phyloP scores from a whole-genome alignment of 2,888 invertebrate genomes.

The Pristionchus entomophagus region DNA sequence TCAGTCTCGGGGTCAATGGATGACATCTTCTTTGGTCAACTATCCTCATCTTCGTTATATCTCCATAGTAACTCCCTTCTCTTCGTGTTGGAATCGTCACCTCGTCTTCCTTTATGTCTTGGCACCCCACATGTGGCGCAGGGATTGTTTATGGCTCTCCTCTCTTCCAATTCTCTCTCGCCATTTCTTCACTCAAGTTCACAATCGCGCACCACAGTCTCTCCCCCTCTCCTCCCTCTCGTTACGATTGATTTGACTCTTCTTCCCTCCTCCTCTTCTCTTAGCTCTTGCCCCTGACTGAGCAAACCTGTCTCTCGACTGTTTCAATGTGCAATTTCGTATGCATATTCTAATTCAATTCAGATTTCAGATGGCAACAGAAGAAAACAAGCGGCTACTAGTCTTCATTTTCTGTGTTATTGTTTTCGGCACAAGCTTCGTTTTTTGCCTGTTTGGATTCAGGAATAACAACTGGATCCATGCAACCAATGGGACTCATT shows the following conservation, averaged over 20 bases:
- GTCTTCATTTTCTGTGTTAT: constrained; percentile 32
- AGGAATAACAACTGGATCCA: constrained; percentile 47
- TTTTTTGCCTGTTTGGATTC: constrained; percentile 33
- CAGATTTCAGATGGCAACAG: neutral
- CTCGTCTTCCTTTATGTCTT: constrained; percentile 3
- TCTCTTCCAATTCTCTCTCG: neutral
- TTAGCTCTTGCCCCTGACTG: neutral
- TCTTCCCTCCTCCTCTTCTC: constrained; percentile 4
- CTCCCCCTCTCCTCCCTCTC: constrained; percentile 1
- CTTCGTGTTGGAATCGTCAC: constrained; percentile 2
- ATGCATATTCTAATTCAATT: constrained; percentile 10
- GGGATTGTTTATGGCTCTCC: constrained; percentile 21
- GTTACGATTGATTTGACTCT: constrained; percentile 46
- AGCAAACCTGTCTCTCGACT: constrained; percentile 37
- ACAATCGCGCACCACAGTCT: constrained; percentile 15
- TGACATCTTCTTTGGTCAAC: too few relatives aligned
- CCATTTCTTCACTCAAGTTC: neutral
- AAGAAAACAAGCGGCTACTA: constrained; percentile 34
- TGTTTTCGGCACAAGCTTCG: constrained; percentile 30
- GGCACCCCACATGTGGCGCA: neutral
- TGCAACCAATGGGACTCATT: constrained; percentile 32
- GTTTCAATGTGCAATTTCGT: neutral
- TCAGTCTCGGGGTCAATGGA: too few relatives aligned
- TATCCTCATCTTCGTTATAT: neutral
- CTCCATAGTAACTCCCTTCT: constrained; percentile 23